Evolutionary conservation across 2,797 vertebrate species (phyloP).

Genomic region (Coranthus polyacanthus): DNA sequence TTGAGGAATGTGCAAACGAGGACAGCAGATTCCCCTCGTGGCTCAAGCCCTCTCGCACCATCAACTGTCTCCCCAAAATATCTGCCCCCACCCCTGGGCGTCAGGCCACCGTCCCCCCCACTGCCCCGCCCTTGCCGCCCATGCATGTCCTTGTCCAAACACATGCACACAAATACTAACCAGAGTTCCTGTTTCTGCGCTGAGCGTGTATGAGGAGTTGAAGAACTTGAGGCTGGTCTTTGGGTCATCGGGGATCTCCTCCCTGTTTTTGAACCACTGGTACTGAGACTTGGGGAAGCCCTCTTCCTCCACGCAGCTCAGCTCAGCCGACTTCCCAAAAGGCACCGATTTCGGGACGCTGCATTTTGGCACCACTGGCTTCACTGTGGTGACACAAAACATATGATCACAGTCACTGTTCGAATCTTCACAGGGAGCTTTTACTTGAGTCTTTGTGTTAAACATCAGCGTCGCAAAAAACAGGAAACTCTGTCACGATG

Average conservation of each 20-base stretch:
- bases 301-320: constrained; percentile 92
- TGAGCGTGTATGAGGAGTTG: constrained; percentile 93
- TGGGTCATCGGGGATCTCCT: constrained; percentile 89
- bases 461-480: no score
- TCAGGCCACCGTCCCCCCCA: constrained; percentile 62
- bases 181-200: constrained; percentile 90
- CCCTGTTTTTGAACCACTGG: constrained; percentile 94
- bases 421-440: background rate
- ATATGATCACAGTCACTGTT: constrained; percentile 27
- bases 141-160: constrained; percentile 71
- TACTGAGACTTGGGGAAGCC: constrained; percentile 94
- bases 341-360: constrained; percentile 94
- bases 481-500: constrained; percentile 7
- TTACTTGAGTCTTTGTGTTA: background rate
- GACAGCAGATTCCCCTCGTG: constrained; percentile 85
- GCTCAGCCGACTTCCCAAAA: constrained; percentile 92
- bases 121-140: constrained; percentile 66
- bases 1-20: constrained; percentile 85
- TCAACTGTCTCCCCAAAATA: constrained; percentile 89
- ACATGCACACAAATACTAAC: constrained; percentile 82
- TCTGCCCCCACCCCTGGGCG: constrained; percentile 77
- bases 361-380: constrained; percentile 92
- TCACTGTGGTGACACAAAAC: constrained; percentile 86
- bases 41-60: constrained; percentile 78
- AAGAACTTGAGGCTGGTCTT: constrained; percentile 87